phyloP scores from a whole-genome alignment of 1,140 invertebrate genomes.

The Nephila pilipes region DNA sequence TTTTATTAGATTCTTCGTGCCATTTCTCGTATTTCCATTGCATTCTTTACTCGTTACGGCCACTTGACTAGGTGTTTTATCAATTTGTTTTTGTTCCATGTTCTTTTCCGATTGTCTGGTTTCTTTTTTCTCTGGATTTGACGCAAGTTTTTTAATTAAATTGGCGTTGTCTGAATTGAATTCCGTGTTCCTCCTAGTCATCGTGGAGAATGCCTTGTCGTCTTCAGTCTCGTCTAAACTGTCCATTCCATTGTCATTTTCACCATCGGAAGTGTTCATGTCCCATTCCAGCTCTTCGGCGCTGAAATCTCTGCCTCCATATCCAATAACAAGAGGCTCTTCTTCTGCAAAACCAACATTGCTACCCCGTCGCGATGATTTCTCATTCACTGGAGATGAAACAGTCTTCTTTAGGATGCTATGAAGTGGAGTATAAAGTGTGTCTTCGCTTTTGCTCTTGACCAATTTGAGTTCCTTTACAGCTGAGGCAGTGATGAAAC shows the following conservation, averaged over 20 bases:
- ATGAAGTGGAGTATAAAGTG: neutral
- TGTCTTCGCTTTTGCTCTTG: constrained; percentile 45
- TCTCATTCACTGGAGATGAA: neutral
- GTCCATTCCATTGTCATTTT: constrained; percentile 54
- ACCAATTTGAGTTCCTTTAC: neutral
- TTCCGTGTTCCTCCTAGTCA: constrained; percentile 71
- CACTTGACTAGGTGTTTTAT: neutral
- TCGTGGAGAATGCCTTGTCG: constrained; percentile 62
- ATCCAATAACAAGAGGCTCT: constrained; percentile 73
- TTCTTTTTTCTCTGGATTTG: neutral
- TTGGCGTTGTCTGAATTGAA: constrained; percentile 73
- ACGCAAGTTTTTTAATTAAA: constrained; percentile 1
- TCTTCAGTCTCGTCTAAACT: constrained; percentile 76
- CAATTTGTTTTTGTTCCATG: neutral
- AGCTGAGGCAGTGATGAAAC: neutral
- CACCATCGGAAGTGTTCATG: constrained; percentile 51
- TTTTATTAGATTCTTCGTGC: neutral
- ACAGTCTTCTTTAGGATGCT: constrained; percentile 65
- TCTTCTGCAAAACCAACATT: constrained; percentile 74
- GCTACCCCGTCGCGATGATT: constrained; percentile 1
- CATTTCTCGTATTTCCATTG: neutral
- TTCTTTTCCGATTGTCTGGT: neutral
- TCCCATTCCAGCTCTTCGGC: constrained; percentile 75
- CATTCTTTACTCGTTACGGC: neutral
- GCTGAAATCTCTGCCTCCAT: constrained; percentile 72